Evolutionary conservation across 2,113 vertebrate species (phyloP).

Genomic region (Melanocharis versteri): DNA sequence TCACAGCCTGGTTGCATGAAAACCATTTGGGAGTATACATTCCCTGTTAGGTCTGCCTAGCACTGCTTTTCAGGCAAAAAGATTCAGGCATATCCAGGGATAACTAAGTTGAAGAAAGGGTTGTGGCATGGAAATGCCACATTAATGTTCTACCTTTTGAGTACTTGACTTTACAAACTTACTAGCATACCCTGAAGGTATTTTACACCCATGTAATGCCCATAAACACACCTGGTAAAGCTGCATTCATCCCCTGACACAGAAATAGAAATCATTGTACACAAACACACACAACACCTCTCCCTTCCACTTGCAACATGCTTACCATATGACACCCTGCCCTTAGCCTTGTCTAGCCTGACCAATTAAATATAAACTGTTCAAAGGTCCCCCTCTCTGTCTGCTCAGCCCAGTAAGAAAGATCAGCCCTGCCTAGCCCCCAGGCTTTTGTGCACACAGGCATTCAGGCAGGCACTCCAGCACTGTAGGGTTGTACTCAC

Average conservation of each 20-base stretch:
- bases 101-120: background rate
- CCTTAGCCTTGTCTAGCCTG: background rate
- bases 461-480: background rate
- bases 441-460: background rate
- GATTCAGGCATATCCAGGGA: background rate
- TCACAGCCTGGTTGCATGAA: background rate
- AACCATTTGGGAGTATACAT: background rate
- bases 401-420: background rate
- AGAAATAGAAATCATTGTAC: background rate
- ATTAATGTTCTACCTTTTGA: background rate
- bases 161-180: background rate
- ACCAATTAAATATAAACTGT: background rate
- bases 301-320: background rate
- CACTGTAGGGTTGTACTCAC: conserved; percentile 76
- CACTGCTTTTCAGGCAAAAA: background rate
- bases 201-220: background rate
- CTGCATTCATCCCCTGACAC: background rate
- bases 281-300: background rate
- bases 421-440: background rate
- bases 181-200: background rate
- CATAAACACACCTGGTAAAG: background rate
- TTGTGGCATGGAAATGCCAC: background rate
- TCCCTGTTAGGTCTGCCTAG: background rate
- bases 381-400: background rate
- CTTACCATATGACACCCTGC: background rate